phyloP scores from a whole-genome alignment of 2,797 vertebrate genomes.

The Trichosurus vulpecula region DNA sequence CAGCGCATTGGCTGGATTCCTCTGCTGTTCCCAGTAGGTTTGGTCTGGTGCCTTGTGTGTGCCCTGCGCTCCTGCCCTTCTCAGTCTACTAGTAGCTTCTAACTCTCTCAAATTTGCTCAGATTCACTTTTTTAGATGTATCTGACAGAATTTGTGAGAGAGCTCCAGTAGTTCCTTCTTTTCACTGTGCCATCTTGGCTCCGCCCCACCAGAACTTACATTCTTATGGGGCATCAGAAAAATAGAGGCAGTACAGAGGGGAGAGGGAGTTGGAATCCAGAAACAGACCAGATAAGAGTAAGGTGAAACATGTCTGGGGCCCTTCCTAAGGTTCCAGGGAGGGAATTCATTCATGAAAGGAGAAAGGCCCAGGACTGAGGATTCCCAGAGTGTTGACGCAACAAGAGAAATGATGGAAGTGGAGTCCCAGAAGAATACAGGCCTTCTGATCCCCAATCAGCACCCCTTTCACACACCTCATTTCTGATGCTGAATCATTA shows the following conservation, averaged over 20 bases:
- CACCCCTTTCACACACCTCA: background rate
- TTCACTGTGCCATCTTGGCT: too few relatives aligned
- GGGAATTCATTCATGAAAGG: background rate
- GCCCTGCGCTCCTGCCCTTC: too few relatives aligned
- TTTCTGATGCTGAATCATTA: background rate
- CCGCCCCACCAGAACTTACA: background rate
- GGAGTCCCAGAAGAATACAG: background rate
- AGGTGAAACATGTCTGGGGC: background rate
- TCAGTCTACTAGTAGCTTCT: too few relatives aligned
- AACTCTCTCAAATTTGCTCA: too few relatives aligned
- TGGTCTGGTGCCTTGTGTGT: too few relatives aligned
- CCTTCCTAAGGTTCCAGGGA: background rate
- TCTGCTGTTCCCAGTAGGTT: too few relatives aligned
- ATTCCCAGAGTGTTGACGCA: background rate
- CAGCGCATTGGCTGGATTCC: too few relatives aligned
- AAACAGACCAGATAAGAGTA: background rate
- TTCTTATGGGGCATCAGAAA: background rate
- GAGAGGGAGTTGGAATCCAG: background rate
- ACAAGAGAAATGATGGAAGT: background rate
- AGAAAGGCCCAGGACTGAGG: background rate
- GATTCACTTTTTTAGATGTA: too few relatives aligned
- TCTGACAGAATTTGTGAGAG: too few relatives aligned
- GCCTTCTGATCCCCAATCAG: background rate
- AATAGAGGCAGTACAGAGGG: background rate
- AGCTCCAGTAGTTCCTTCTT: too few relatives aligned